phyloP scores from a whole-genome alignment of 2,888 invertebrate genomes.

The Melanchra persicariae region DNA sequence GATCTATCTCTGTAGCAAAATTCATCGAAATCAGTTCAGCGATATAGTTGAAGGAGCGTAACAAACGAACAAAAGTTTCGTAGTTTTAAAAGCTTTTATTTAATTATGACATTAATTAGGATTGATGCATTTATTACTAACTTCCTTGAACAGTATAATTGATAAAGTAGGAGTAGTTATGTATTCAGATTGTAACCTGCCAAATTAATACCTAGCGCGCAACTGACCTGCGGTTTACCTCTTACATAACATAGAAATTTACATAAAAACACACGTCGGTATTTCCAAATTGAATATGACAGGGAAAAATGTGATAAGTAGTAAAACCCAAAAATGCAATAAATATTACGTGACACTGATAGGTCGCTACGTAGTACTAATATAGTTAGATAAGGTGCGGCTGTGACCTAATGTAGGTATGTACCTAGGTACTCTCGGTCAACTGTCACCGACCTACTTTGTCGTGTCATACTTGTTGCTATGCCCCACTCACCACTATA shows the following conservation, averaged over 20 bases:
- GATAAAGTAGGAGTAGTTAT: neutral
- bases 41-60: too few relatives aligned
- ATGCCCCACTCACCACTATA: neutral
- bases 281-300: conserved; percentile 34
- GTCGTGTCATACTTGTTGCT: conserved; percentile 9
- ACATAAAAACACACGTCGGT: neutral
- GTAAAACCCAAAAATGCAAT: conserved; percentile 10
- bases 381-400: neutral
- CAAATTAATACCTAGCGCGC: neutral
- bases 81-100: too few relatives aligned
- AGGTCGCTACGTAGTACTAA: too few relatives aligned
- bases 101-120: too few relatives aligned
- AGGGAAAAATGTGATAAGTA: conserved; percentile 32
- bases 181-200: neutral
- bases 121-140: neutral
- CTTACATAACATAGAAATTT: conserved; percentile 26
- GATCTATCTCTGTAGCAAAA: too few relatives aligned
- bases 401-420: neutral
- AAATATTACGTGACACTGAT: neutral
- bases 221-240: conserved; percentile 44
- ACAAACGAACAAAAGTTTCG: too few relatives aligned
- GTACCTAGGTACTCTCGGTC: neutral
- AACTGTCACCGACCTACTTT: neutral
- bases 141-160: neutral
- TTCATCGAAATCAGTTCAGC: too few relatives aligned